A percentile compares a stretch with the other conserved stretches of the same genome.
Evolutionary conservation across 35 echinoderm and acorn worm genomes (phyloP).

Genomic region (Diadema setosum): DNA sequence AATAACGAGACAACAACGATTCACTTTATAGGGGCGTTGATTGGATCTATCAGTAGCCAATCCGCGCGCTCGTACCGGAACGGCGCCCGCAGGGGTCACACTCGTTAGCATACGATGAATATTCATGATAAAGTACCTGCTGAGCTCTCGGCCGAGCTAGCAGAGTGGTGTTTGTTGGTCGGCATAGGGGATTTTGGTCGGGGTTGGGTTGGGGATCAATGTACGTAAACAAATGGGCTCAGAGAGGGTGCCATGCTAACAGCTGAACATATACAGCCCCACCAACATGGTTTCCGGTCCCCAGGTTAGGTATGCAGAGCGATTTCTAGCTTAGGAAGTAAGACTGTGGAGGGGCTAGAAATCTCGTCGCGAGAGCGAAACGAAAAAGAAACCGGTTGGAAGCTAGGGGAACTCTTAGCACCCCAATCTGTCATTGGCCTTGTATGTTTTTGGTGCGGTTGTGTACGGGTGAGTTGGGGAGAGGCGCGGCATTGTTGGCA

Average conservation of each 20-base stretch:
- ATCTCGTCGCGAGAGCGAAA: neutral
- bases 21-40: conserved; percentile 28
- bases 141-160: neutral
- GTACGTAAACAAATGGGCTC: conserved; percentile 26
- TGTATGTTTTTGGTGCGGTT: neutral
- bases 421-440: neutral
- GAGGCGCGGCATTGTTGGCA: conserved; percentile 52
- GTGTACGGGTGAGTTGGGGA: neutral
- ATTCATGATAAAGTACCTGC: neutral
- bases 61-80: conserved; percentile 2
- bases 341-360: neutral
- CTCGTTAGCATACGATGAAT: neutral
- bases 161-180: neutral
- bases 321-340: neutral
- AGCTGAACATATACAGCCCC: conserved; percentile 13
- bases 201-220: neutral
- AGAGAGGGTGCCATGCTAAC: neutral
- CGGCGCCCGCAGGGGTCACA: neutral
- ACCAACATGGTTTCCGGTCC: conserved; percentile 28
- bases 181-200: neutral
- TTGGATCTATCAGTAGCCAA: conserved; percentile 29
- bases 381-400: no score
- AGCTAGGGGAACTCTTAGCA: no score
- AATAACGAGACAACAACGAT: neutral
- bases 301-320: neutral